Percentiles rank a stretch among this genome's conserved stretches.
Evolutionary conservation across 2,113 vertebrate genomes (phyloP).

Genomic region (Illadopsis cleaveri): DNA sequence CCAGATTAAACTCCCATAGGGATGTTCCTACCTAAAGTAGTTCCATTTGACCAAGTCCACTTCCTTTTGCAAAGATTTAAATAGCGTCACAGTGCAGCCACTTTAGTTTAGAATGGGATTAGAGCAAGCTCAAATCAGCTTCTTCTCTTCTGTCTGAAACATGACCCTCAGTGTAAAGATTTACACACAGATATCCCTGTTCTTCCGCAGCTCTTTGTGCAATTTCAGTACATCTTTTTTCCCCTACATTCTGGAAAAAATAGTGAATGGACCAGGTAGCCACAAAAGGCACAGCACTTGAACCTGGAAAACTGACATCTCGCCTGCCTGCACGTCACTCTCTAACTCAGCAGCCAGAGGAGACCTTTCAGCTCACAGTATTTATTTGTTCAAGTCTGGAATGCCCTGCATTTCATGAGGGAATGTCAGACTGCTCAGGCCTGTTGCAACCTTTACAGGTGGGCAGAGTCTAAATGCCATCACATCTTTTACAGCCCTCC

Average conservation of each 20-base stretch:
- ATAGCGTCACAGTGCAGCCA: not conserved
- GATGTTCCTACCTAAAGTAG: not conserved
- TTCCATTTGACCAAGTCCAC: not conserved
- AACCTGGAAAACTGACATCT: not conserved
- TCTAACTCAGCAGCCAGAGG: not conserved
- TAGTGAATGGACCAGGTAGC: not conserved
- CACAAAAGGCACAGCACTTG: not conserved
- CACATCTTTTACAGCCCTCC: not conserved
- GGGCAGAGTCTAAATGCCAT: not conserved
- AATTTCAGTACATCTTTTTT: not conserved
- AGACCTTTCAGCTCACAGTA: not conserved
- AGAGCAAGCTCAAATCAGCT: not conserved
- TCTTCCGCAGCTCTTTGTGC: not conserved
- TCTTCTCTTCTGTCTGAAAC: not conserved
- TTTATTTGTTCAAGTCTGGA: not conserved
- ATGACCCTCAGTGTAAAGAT: not conserved
- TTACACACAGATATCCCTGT: not conserved
- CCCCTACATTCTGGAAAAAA: not conserved
- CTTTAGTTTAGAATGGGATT: not conserved
- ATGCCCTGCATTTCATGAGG: not conserved
- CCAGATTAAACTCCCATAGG: not conserved
- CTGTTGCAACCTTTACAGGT: not conserved
- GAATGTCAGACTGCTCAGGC: not conserved
- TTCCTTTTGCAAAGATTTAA: not conserved
- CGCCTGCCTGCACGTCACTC: not conserved